Base-by-base conservation (phyloP, 1,140 invertebrate genomes). In the Drosophila fuyamai region DNA sequence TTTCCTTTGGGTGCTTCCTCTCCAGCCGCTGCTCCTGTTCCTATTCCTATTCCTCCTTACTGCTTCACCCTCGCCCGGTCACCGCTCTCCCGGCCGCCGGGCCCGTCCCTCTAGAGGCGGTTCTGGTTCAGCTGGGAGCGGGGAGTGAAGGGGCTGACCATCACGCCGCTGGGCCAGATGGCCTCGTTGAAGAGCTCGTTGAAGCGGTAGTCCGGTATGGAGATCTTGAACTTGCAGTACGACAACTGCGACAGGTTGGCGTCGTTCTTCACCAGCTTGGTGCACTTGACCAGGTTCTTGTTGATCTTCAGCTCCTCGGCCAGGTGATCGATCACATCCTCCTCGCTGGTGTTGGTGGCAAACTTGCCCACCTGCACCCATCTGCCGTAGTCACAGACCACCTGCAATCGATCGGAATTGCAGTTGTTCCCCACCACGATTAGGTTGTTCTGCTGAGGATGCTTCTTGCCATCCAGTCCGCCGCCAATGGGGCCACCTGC, bases 101-200 rank as follows among this genome's bases (percentile, higher is more conserved):
- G 61, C 59, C 62, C 48, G 50, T 63, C 65, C 55, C 68, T 63
- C 84, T 92, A 92, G 71, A 92, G 91, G 66, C 90, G 90, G 66
- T 92, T 92, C 78, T 92, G 90, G 73, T 92, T 91, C 44, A 92
- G 74, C 74, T 92, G 90, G 50, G 90, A 92, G 58, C 90, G 90
- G 41, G 90, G 90, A 35, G 90, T 92, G 61, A 92, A 92, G 56
- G 90, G 90, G 54, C 86, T 90, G 57, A 92, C 90, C 90, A 92
- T 92, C 76, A 92, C 90, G 67, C 90, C 90, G 70, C 90, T 92
- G 67, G 90, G 90, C 90, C 90, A 92, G 71, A 92, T 92, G 55
- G 90, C 84, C 83, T 92, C 90, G 68, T 92, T 92, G 90, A 92
- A 92, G 8, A 92, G 90, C 81, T 92, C 90, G 51, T 92, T 92